A percentile compares a stretch with the other conserved stretches of the same genome.
Evolutionary conservation across 2,888 invertebrate genomes (phyloP).

Genomic region (Melieria crassipennis): DNA sequence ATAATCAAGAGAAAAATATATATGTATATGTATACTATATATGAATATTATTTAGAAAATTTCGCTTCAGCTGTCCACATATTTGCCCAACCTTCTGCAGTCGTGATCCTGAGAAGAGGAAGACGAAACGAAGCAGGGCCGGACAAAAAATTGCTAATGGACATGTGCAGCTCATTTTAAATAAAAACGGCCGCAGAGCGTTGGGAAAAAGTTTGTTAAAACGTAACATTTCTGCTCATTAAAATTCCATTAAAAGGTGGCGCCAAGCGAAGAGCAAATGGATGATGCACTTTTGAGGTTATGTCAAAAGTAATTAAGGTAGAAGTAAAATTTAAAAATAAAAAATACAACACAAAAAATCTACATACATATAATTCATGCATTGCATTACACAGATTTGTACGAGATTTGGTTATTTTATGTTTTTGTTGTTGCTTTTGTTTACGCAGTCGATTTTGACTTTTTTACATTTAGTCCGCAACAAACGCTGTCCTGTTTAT

Average conservation of each 20-base stretch:
- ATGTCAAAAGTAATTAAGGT: slow-evolving; percentile 36
- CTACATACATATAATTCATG: slow-evolving; percentile 1
- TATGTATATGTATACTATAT: no score
- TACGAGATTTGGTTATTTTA: neutral
- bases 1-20: no score
- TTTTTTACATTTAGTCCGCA: slow-evolving; percentile 1
- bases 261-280: no score
- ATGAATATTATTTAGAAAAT: no score
- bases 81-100: no score
- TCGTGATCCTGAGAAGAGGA: no score
- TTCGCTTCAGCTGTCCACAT: no score
- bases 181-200: neutral
- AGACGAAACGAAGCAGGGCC: no score
- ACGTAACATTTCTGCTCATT: no score
- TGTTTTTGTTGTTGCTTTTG: slow-evolving; percentile 17
- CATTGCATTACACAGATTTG: neutral
- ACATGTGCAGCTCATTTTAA: slow-evolving; percentile 9
- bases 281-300: slow-evolving; percentile 17
- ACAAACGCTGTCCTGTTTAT: slow-evolving; percentile 35
- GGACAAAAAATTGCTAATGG: slow-evolving; percentile 11
- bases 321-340: slow-evolving; percentile 7
- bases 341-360: neutral
- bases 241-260: no score
- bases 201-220: no score
- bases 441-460: neutral